Base-by-base conservation (phyloP, 2,888 invertebrate genomes). In the Drosophila eohydei region DNA sequence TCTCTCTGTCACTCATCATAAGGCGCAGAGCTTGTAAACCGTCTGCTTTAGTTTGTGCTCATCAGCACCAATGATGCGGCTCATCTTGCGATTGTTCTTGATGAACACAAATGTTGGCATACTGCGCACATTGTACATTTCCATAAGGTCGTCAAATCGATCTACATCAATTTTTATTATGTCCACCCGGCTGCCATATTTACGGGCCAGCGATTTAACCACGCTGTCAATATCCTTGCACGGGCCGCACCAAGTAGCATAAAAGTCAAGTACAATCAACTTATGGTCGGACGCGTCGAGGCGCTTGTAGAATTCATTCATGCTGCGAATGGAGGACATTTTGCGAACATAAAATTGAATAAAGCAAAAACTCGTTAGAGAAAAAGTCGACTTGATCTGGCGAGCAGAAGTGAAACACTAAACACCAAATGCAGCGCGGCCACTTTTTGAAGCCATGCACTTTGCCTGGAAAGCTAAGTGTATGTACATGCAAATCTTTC, bases 71-170 rank as follows among this genome's bases (percentile, higher is more conserved):
- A 74, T 44, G 26, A 91, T 71, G 54, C 69, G 64, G 62, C 69
- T 75, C 12, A 91, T 11, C 7, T 75, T 75, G 2, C 70, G 79
- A 14, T 74, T 73, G 36, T 78, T 73, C 63, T 75, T 81, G 4
- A 90, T 48, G 56, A 91, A 89, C 4, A 91, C 78, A 58, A 90
- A 91, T 28, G 91, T 91, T 2, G 91, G 78, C 82, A 87, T 69
- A 65, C 73, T 58, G n/a, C 54, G 59, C 4, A 87, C 74, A 21
- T 75, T 81, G 63, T 88, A 87, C 43, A 70, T 74, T 0, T 70
- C 63, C 8, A 64, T 60, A 8, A 87, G 41, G 3, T 82, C 78
- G 0, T 78, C 84, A 34, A 57, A 86, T 21, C 78, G 86, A 56
- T 87, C 86, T 51, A 80, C 75, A 28, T 87, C 69, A 26, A 87